Evolutionary conservation across 2,797 vertebrate species (phyloP), one percentile per base, ranked within the genome.

Genomic region (Amniataba percoides): DNA sequence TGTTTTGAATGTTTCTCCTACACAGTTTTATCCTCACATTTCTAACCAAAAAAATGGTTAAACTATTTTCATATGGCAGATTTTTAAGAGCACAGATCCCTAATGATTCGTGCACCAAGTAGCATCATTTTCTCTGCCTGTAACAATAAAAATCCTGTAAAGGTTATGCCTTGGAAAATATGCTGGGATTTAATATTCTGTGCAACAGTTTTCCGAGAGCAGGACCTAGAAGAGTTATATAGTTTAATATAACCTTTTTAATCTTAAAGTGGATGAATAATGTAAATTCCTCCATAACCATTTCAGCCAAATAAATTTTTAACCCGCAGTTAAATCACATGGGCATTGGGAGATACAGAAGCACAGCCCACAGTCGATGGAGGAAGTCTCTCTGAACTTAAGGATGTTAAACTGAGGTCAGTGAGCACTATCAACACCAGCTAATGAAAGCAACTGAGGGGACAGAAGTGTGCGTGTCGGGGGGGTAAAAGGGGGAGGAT

Each of bases 201-300:
- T 71, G 57, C 13, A 77, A 75, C 19, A 34, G 36, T 71, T 78
- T 16, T 79, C 48, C 1, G 2, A 82, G 67, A 68, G 69, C 70
- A 48, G 49, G 60, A 56, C 68, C 79, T 70, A 34, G 65, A 72
- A 71, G 77, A 87, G 59, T 82, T 85, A 78, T 68, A 79, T 55
- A 49, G 51, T 88, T 87, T 89, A 82, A 89, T 87, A 87, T 81
- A 77, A 58, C 58, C 62, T 68, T 88, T 87, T 85, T 89, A 89
- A 87, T 91, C 81, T 89, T 86, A 74, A 81, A 84, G 72, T 81
- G 63, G 59, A 91, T 94, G 85, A 92, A 92, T 91, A 91, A 92
- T 92, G 78, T 86, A 91, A 84, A 87, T 81, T 82, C 59, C 49
- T 78, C 71, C 46, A 78, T 81, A 81, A 81, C 72, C 79, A 67